Conservation (phyloP, 2,113 vertebrate species). For the Trogon melanurus region DNA sequence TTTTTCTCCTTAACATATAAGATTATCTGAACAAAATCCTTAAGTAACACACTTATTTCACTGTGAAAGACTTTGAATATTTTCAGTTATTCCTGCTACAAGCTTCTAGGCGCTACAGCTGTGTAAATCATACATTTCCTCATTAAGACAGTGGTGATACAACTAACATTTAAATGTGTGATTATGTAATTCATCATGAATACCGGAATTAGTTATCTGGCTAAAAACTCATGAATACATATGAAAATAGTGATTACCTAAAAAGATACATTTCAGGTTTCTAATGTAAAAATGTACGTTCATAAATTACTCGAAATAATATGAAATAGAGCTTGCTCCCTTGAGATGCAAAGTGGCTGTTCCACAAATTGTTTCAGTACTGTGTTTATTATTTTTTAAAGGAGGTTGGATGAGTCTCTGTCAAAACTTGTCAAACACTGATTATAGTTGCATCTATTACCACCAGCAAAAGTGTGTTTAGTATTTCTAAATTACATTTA, state of each 20-base stretch:
- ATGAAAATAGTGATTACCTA: constrained; percentile 39
- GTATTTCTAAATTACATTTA: constrained; percentile 29
- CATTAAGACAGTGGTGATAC: not conserved
- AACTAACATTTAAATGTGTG: not conserved
- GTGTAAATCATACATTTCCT: not conserved
- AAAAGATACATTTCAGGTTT: constrained; percentile 12
- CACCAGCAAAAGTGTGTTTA: not conserved
- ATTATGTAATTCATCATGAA: constrained; percentile 19
- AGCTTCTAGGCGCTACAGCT: not conserved
- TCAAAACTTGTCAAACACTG: constrained; percentile 43
- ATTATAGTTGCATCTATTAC: not conserved
- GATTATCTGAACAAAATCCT: not conserved
- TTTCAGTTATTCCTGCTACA: not conserved
- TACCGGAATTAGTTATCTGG: constrained; percentile 13
- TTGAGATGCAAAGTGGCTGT: not conserved
- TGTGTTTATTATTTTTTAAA: constrained; percentile 17
- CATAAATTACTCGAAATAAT: constrained; percentile 36
- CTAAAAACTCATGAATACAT: constrained; percentile 53
- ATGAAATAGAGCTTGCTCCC: not conserved
- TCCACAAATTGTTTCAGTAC: constrained; percentile 10
- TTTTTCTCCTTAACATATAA: not conserved
- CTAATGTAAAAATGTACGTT: not conserved
- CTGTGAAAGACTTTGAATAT: not conserved
- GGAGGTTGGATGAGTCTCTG: constrained; percentile 7
- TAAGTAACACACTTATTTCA: not conserved